Evolutionary conservation across 2,797 vertebrate species (phyloP).

Genomic region (Anguilla anguilla): DNA sequence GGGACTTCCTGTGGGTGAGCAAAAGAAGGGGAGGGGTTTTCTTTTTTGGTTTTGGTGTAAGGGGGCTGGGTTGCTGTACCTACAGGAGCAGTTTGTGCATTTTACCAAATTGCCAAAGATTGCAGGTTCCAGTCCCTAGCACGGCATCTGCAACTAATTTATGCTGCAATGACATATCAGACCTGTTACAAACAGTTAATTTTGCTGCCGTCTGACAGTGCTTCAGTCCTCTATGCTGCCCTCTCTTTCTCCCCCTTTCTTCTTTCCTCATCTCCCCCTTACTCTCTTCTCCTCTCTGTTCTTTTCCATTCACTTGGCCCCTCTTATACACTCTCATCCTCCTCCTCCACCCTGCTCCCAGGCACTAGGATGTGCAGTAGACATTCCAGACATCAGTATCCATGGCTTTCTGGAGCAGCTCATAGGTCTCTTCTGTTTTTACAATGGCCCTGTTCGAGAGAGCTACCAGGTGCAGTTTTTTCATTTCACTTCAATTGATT

Average conservation of each 20-base stretch:
- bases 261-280: neutral
- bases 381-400: constrained; percentile 83
- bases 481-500: neutral
- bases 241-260: neutral
- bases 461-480: constrained; percentile 79
- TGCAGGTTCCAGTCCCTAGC: neutral
- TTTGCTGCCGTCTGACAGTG: neutral
- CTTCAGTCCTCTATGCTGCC: neutral
- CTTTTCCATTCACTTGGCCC: constrained; percentile 58
- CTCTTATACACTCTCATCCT: constrained; percentile 43
- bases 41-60: neutral
- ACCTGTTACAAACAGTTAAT: neutral
- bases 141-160: neutral
- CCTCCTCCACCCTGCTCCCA: constrained; percentile 46
- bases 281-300: constrained; percentile 45
- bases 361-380: constrained; percentile 84
- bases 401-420: constrained; percentile 81
- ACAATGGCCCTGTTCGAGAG: constrained; percentile 77
- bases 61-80: neutral
- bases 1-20: constrained; percentile 91
- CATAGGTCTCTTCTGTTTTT: constrained; percentile 86
- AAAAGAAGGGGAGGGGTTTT: neutral
- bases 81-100: neutral
- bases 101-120: neutral
- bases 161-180: neutral